phyloP scores from a whole-genome alignment of 2,888 invertebrate species.

The Pachycephus smyrnensis region DNA sequence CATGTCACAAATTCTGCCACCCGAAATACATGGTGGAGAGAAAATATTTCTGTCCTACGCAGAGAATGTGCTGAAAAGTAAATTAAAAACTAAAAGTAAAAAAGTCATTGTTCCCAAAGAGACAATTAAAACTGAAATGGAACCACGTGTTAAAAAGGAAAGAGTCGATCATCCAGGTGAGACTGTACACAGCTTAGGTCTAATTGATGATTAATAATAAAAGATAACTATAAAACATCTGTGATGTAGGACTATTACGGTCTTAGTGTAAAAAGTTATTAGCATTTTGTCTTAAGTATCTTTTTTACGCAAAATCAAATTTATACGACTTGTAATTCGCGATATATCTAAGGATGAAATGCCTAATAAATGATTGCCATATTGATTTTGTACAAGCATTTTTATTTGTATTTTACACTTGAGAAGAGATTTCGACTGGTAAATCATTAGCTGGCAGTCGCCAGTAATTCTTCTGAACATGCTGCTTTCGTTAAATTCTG shows the following conservation, averaged over 20 bases:
- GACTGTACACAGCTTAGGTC: neutral
- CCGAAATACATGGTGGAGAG: slow-evolving; percentile 2
- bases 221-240: neutral
- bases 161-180: neutral
- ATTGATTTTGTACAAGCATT: neutral
- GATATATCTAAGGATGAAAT: neutral
- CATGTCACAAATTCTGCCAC: slow-evolving; percentile 39
- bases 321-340: neutral
- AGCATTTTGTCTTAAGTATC: neutral
- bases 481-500: neutral
- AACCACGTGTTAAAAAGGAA: neutral
- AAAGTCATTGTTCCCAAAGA: neutral
- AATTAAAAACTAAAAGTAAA: neutral
- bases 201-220: neutral
- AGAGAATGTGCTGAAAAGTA: neutral
- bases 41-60: neutral
- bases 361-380: neutral
- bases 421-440: neutral
- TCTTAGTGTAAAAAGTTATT: neutral
- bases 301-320: neutral
- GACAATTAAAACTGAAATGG: neutral
- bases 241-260: neutral
- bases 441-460: neutral
- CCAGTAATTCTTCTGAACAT: neutral
- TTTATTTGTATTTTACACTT: neutral